Evolutionary conservation across 1,140 invertebrate genomes (phyloP), one percentile per base, ranked within the genome.

Genomic region (Oscheius sp.): DNA sequence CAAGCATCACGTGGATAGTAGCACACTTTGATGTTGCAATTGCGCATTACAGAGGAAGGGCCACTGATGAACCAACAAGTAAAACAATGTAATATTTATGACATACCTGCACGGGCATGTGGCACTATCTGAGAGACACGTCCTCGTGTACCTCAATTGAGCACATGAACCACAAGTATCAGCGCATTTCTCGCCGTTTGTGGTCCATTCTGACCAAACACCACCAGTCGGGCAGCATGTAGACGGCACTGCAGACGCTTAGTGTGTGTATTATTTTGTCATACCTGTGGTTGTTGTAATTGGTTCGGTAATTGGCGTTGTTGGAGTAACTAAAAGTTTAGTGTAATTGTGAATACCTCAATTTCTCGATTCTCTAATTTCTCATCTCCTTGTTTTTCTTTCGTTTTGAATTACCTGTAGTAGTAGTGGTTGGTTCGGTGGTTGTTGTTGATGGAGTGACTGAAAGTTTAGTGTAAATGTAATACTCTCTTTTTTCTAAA

Each of bases 141-240:
- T 35, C 36, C 67, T 49, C 1, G 49, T 31, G 28, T 68, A 68
- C 2, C 29, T 28, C 32, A 58, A 55, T 49, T 68, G 67, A 1
- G 67, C 52, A 42, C 67, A 68, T 2, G 67, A 68, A 15, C 67
- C 67, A 61, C 67, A 68, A 1, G 67, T 36, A 4, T 49, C 55
- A 4, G 32, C 52, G 26, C 67, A 68, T 1, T 49, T 49, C 7
- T 23, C 7, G n/a, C 26, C 49, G 28, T 65, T 45, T 4, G 55
- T 55, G 0, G 55, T 20, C 67, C 67, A 68, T 38, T 59, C 52
- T 29, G 49, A 58, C 67, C 67, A 68, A 18, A 42, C 31, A 1
- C 67, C 67, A 28, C 67, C 67, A 1, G 49, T 42, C 61, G 67
- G 67, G 34, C 67, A 68, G 35, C 67, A 68, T 7, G 67, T 55